These are phyloP conservation scores for Caenorhabditis uteleia DNA, from an alignment of 2,888 invertebrate genomes.

Conservation along the genomic window DNA sequence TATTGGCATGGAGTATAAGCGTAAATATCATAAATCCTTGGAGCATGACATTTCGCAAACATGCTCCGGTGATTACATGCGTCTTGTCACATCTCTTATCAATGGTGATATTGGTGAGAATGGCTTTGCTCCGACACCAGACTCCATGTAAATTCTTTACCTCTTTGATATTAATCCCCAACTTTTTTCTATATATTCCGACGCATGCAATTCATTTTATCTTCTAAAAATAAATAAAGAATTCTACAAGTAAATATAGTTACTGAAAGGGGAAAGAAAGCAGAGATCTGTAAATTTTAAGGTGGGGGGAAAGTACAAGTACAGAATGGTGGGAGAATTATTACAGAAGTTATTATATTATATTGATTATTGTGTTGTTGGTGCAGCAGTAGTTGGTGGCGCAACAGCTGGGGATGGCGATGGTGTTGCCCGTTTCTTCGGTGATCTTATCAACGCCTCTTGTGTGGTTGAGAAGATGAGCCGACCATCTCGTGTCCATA, in stretches of 20 bases:
- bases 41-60: conserved; percentile 62
- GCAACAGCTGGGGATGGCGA: conserved; percentile 5
- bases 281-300: too few relatives aligned
- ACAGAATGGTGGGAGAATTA: too few relatives aligned
- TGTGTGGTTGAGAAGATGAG: conserved; percentile 71
- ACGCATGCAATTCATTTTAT: not conserved
- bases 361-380: not conserved
- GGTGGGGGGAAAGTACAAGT: too few relatives aligned
- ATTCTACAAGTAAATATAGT: too few relatives aligned
- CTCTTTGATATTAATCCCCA: not conserved
- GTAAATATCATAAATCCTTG: conserved; percentile 60
- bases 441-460: conserved; percentile 70
- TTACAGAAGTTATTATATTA: not conserved
- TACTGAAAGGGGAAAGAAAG: too few relatives aligned
- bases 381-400: not conserved
- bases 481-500: conserved; percentile 71
- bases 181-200: not conserved
- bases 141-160: conserved; percentile 26
- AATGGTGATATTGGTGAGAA: conserved; percentile 27
- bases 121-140: conserved; percentile 23
- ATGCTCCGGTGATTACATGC: conserved; percentile 66
- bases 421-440: conserved; percentile 28
- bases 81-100: conserved; percentile 53
- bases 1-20: conserved; percentile 66
- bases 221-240: not conserved